Conservation (phyloP, 2,888 invertebrate genomes). For the Dolomedes plantarius region DNA sequence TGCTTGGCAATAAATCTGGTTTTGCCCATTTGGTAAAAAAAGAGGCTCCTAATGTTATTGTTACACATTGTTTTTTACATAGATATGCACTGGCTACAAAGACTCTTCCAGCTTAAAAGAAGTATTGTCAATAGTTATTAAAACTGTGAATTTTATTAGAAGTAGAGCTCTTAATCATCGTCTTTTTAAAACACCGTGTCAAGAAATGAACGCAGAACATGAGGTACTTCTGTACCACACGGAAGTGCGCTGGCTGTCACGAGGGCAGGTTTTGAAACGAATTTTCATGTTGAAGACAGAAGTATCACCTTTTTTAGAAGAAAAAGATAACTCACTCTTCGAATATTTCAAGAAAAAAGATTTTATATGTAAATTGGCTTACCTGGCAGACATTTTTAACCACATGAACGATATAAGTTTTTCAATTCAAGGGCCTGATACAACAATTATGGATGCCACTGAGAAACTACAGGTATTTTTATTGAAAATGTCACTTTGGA, state of each 20-base stretch:
- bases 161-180: constrained; percentile 57
- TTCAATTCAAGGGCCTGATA: constrained; percentile 33
- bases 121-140: constrained; percentile 55
- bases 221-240: constrained; percentile 50
- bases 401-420: constrained; percentile 35
- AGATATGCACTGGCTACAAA: constrained; percentile 51
- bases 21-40: constrained; percentile 27
- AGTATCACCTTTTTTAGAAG: constrained; percentile 49
- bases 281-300: constrained; percentile 52
- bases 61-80: constrained; percentile 24
- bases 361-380: constrained; percentile 32
- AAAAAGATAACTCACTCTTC: constrained; percentile 54
- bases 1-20: too few relatives aligned
- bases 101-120: constrained; percentile 54
- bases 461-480: constrained; percentile 45
- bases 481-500: constrained; percentile 40
- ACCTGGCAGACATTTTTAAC: constrained; percentile 32
- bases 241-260: constrained; percentile 40
- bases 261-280: constrained; percentile 46
- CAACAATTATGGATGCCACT: constrained; percentile 41
- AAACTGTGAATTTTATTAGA: constrained; percentile 59
- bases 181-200: constrained; percentile 48
- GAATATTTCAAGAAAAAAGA: constrained; percentile 31
- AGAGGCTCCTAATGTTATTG: constrained; percentile 28
- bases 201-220: constrained; percentile 43